Evolutionary conservation across 1,140 invertebrate genomes (phyloP).

Genomic region (Parasteatoda tepidariorum): DNA sequence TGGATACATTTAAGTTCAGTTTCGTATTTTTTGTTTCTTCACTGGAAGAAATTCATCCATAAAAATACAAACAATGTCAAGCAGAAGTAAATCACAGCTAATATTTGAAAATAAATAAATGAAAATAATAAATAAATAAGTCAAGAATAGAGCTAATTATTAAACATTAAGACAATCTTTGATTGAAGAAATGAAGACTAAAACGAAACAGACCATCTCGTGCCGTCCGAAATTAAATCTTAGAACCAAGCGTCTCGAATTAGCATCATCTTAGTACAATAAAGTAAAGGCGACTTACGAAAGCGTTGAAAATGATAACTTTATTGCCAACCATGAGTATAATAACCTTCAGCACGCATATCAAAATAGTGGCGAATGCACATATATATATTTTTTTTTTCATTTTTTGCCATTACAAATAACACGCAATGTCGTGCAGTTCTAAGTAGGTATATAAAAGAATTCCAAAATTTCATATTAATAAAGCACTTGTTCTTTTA

Average conservation of each 20-base stretch:
- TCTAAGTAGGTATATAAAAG: neutral
- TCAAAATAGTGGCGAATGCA: neutral
- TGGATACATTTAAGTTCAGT: too few relatives aligned
- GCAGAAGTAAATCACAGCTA: too few relatives aligned
- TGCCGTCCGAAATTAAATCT: neutral
- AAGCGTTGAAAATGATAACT: conserved; percentile 55
- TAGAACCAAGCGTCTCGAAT: neutral
- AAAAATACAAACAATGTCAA: too few relatives aligned
- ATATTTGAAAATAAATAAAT: too few relatives aligned
- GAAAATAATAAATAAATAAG: too few relatives aligned
- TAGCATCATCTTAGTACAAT: conserved; percentile 15
- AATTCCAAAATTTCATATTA: neutral
- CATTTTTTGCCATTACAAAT: neutral
- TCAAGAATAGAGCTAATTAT: too few relatives aligned
- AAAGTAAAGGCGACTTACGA: conserved; percentile 27
- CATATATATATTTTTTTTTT: neutral
- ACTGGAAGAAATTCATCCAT: too few relatives aligned
- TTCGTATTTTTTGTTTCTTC: too few relatives aligned
- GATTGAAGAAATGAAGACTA: neutral
- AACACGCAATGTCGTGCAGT: neutral
- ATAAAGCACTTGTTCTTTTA: too few relatives aligned
- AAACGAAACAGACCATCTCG: neutral
- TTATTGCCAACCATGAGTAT: conserved; percentile 31
- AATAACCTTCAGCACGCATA: conserved; percentile 39
- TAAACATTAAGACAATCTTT: too few relatives aligned